A percentile compares a stretch with the other conserved stretches of the same genome.
These are phyloP conservation scores for Temnopleurus reevesii DNA, from an alignment of 53 echinoderm and acorn worm species.

Conservation along the genomic window DNA sequence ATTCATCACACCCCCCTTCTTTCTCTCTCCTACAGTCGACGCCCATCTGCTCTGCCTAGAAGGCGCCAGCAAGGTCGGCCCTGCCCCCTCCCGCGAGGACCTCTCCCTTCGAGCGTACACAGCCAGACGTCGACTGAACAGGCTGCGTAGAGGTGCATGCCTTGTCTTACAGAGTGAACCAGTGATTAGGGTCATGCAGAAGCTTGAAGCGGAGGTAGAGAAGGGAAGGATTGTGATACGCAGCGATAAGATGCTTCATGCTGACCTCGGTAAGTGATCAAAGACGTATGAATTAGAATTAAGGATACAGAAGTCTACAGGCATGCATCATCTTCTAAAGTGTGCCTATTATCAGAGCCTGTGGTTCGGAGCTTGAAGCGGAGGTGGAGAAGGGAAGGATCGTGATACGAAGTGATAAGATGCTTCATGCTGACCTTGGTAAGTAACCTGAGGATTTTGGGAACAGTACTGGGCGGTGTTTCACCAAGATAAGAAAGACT, in stretches of 20 bases:
- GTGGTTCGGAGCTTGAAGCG: slow-evolving; percentile 75
- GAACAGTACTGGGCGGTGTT: too few species aligned
- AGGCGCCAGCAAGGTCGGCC: slow-evolving; percentile 54
- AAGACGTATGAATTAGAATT: too few species aligned
- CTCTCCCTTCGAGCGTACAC: slow-evolving; percentile 96
- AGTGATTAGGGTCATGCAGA: slow-evolving; percentile 81
- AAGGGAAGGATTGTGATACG: slow-evolving; percentile 72
- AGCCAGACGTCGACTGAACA: slow-evolving; percentile 80
- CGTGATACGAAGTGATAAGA: slow-evolving; percentile 70
- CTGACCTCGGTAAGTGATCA: slow-evolving; percentile 82
- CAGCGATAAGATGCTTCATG: slow-evolving; percentile 85
- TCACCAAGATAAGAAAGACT: too few species aligned
- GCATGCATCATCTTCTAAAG: slow-evolving; percentile 89
- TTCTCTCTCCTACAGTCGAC: slow-evolving; percentile 67
- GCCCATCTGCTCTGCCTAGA: slow-evolving; percentile 63
- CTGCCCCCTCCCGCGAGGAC: slow-evolving; percentile 87
- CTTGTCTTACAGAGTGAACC: slow-evolving; percentile 96
- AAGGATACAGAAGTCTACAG: too few species aligned
- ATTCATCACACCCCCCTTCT: background rate
- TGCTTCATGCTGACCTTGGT: slow-evolving; percentile 90
- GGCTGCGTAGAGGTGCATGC: slow-evolving; percentile 84
- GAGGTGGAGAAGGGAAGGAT: slow-evolving; percentile 79
- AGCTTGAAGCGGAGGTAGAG: slow-evolving; percentile 91
- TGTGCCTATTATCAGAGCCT: slow-evolving; percentile 79
- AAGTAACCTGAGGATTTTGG: slow-evolving; percentile 23